Evolutionary conservation across 2,797 vertebrate species (phyloP).

Genomic region (Danio choprae): DNA sequence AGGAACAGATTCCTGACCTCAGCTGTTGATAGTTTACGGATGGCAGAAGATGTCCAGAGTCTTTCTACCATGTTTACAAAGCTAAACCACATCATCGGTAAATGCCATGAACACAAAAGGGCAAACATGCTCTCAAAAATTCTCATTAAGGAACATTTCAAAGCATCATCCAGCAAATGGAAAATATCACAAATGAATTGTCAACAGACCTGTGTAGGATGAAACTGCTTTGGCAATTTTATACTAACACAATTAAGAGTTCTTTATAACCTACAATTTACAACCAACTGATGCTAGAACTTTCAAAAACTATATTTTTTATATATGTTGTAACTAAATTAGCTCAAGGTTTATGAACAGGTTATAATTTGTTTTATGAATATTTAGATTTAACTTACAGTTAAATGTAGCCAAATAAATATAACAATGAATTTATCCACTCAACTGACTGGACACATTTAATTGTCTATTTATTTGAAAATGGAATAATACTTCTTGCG

Average conservation of each 20-base stretch:
- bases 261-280: slow-evolving; percentile 15
- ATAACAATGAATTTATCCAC: too few relatives aligned
- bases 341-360: too few relatives aligned
- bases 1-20: slow-evolving; percentile 16
- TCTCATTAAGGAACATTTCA: slow-evolving; percentile 48
- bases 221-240: slow-evolving; percentile 47
- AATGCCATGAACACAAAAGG: background rate
- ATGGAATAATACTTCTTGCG: too few relatives aligned
- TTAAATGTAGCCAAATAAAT: too few relatives aligned
- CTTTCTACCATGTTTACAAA: slow-evolving; percentile 18
- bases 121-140: slow-evolving; percentile 15
- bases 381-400: too few relatives aligned
- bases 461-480: too few relatives aligned
- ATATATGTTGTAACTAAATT: too few relatives aligned
- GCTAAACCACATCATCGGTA: background rate
- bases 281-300: background rate
- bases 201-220: slow-evolving; percentile 55
- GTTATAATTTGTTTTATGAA: too few relatives aligned
- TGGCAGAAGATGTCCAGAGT: slow-evolving; percentile 5
- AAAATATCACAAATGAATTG: slow-evolving; percentile 66
- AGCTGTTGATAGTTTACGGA: slow-evolving; percentile 29
- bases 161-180: slow-evolving; percentile 64
- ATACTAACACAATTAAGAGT: slow-evolving; percentile 28
- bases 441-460: too few relatives aligned
- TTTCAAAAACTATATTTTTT: background rate